Base-by-base conservation (phyloP, 2,797 vertebrate genomes). In the Enoplosus armatus region DNA sequence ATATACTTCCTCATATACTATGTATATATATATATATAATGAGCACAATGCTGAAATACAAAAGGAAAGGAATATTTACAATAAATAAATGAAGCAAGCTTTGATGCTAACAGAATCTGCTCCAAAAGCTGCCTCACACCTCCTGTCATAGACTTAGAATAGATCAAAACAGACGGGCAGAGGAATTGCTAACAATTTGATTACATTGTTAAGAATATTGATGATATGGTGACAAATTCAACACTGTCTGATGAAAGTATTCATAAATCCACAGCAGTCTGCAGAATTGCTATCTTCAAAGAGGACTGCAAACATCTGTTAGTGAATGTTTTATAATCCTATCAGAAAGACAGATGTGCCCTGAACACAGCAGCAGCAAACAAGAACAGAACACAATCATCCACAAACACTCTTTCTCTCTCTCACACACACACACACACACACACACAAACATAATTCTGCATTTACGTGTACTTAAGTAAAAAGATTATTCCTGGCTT, bases 341-440 rank as follows among this genome's bases (percentile, higher is more conserved):
- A 90, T 92, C 91, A 92, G 86, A 87, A 87, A 91, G 85, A 92
- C 92, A 92, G 89, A 93, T 92, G 90, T 91, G 91, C 79, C 79
- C 73, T 41, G 76, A 86, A 89, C 80, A 66, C 84, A 53, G 87
- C 72, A 47, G 80, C 80, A 75, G 83, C 78, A 89, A 79, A 86
- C 60, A 10, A 74, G 71, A 90, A 79, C 89, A 85, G 84, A 90
- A 77, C 72, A 86, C 71, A 80, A 43, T 69, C 81, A 68, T 66
- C 67, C 70, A 60, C 84, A 79, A 61, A 80, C 65, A 61, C 39
- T 22, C 27, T 7, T 8, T 15, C 65, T 10, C 47, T 27, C 47
- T 5, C 41, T 24, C 58, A 14, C 50, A 12, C 56, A 39, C 20
- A 33, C 71, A 47, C 63, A 55, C 53, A 37, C 47, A 68, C 39